A percentile compares a stretch with the other conserved stretches of the same genome.
These are phyloP conservation scores for Metridium senile DNA, from an alignment of 92 coral and sea anemone species.

Conservation along the genomic window DNA sequence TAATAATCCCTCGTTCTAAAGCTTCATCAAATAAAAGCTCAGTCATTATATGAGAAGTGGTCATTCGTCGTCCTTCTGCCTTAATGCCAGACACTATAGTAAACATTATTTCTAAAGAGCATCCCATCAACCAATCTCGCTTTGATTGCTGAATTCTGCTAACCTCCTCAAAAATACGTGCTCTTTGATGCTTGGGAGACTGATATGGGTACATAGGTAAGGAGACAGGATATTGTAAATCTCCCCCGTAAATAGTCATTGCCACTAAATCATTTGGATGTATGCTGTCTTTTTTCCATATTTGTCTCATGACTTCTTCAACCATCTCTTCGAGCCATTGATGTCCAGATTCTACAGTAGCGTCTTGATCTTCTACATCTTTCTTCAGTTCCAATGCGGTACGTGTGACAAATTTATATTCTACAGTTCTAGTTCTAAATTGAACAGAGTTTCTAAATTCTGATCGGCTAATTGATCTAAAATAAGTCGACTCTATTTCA, in stretches of 20 bases:
- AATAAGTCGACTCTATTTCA: no score
- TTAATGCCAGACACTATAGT: not conserved
- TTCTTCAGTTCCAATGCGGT: no score
- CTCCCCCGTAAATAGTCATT: not conserved
- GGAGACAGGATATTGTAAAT: not conserved
- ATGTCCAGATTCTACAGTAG: no score
- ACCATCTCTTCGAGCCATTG: no score
- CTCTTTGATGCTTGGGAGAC: not conserved
- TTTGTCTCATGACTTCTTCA: no score
- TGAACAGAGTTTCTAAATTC: no score
- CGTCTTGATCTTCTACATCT: no score
- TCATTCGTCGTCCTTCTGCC: not conserved
- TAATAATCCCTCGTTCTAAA: not conserved
- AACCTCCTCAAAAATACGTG: not conserved
- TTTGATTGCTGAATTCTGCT: slow-evolving; percentile 11
- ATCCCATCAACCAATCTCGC: not conserved
- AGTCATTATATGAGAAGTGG: not conserved
- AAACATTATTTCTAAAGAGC: not conserved
- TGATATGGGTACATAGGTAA: not conserved
- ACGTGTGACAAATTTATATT: no score
- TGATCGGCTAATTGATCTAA: no score
- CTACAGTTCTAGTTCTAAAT: no score
- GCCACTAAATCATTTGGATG: not conserved
- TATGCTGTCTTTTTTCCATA: not conserved
- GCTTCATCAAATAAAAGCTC: not conserved